phyloP scores from a whole-genome alignment of 1,140 invertebrate species.

The Rhysida immarginata region DNA sequence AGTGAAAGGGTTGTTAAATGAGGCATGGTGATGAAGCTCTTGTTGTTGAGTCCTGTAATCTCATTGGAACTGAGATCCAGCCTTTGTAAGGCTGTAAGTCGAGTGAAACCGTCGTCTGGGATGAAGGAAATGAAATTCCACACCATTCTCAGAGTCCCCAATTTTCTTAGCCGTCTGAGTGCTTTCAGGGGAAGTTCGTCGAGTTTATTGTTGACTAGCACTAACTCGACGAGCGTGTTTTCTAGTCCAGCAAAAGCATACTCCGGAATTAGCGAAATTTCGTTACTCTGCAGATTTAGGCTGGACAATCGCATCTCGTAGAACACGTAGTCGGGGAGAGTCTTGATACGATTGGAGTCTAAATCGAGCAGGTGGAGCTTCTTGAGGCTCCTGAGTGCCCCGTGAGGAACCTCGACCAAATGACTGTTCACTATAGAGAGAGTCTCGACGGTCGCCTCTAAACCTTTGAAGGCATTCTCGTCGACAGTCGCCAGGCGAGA shows the following conservation, averaged over 20 bases:
- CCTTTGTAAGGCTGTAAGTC: slow-evolving; percentile 49
- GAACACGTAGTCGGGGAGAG: slow-evolving; percentile 70
- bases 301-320: slow-evolving; percentile 65
- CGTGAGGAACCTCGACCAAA: slow-evolving; percentile 60
- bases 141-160: slow-evolving; percentile 54
- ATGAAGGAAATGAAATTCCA: slow-evolving; percentile 66
- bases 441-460: slow-evolving; percentile 58
- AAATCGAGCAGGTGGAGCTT: slow-evolving; percentile 60
- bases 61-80: slow-evolving; percentile 75
- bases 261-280: slow-evolving; percentile 45
- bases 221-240: slow-evolving; percentile 58
- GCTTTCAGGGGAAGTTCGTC: slow-evolving; percentile 62
- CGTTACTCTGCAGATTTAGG: slow-evolving; percentile 69
- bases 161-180: slow-evolving; percentile 51
- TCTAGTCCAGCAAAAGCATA: slow-evolving; percentile 73
- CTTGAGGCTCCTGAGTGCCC: slow-evolving; percentile 52
- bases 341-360: slow-evolving; percentile 66
- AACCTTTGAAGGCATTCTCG: slow-evolving; percentile 51
- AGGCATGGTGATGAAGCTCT: slow-evolving; percentile 62
- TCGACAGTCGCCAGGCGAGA: slow-evolving; percentile 55
- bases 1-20: slow-evolving; percentile 60
- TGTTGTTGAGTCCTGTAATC: slow-evolving; percentile 51
- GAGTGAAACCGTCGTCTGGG: slow-evolving; percentile 50
- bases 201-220: slow-evolving; percentile 71
- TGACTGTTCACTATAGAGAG: slow-evolving; percentile 64